Percentiles rank a stretch among this genome's conserved stretches.
phyloP scores from a whole-genome alignment of 2,113 vertebrate genomes.

The Setophaga kirtlandii region DNA sequence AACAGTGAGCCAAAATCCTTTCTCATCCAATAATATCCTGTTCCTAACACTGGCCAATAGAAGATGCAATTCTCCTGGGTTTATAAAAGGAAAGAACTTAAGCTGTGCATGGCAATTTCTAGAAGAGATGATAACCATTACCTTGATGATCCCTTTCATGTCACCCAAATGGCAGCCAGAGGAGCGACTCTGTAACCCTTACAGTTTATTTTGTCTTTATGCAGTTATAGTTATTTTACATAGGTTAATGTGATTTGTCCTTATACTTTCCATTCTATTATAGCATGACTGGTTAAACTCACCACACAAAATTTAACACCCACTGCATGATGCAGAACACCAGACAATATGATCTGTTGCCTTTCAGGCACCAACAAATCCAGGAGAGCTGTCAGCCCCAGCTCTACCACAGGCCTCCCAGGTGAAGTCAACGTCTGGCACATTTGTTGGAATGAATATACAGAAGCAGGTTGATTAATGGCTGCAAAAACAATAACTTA shows the following conservation, averaged over 20 bases:
- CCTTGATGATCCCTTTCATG: neutral
- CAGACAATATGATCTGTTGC: neutral
- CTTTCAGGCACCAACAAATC: neutral
- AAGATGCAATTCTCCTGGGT: neutral
- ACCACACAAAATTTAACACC: neutral
- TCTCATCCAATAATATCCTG: neutral
- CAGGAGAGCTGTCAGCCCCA: neutral
- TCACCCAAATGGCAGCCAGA: neutral
- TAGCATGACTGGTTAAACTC: neutral
- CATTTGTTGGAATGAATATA: neutral
- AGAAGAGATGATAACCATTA: neutral
- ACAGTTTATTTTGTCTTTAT: neutral
- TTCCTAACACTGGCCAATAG: neutral
- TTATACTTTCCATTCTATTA: neutral
- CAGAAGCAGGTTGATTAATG: neutral
- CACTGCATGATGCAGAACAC: neutral
- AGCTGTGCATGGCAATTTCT: neutral
- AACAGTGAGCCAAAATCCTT: neutral
- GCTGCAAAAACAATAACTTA: neutral
- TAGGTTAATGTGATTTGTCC: neutral
- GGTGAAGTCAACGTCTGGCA: neutral
- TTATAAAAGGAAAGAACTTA: neutral
- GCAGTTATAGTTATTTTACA: neutral
- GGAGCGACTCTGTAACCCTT: neutral
- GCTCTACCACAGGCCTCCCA: neutral